Evolutionary conservation across 2,797 vertebrate genomes (phyloP).

Genomic region (Leptodactylus fallax): DNA sequence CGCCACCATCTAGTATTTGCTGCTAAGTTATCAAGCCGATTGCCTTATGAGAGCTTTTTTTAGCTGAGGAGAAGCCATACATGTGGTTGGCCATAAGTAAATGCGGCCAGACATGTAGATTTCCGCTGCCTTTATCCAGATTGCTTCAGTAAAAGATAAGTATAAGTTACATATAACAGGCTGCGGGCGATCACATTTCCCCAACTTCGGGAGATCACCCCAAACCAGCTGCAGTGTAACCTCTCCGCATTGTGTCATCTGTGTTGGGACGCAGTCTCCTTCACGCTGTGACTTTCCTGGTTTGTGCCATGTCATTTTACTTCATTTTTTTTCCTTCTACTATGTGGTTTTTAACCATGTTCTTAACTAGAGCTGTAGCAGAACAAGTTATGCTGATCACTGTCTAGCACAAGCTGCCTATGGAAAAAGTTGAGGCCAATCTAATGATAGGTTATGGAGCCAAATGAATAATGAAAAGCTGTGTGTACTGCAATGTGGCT

Average conservation of each 20-base stretch:
- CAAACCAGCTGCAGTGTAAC: neutral
- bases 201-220: neutral
- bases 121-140: neutral
- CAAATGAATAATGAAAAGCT: constrained; percentile 11
- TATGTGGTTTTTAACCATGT: too few species aligned
- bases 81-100: neutral
- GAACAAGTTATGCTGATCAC: constrained; percentile 17
- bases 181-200: too few species aligned
- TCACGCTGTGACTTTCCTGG: neutral
- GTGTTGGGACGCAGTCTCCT: neutral
- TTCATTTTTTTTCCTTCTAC: neutral
- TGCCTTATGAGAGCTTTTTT: neutral
- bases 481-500: neutral
- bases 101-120: neutral
- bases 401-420: constrained; percentile 17
- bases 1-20: neutral
- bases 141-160: neutral
- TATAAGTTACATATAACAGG: neutral
- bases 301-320: neutral
- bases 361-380: neutral
- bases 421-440: constrained; percentile 13
- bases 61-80: neutral
- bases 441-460: constrained; percentile 6
- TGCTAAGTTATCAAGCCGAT: neutral
- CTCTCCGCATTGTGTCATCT: neutral